A percentile compares a stretch with the other conserved stretches of the same genome.
These are phyloP conservation scores for Perognathus longimembris DNA, from an alignment of 2,113 vertebrate genomes.

Conservation along the genomic window DNA sequence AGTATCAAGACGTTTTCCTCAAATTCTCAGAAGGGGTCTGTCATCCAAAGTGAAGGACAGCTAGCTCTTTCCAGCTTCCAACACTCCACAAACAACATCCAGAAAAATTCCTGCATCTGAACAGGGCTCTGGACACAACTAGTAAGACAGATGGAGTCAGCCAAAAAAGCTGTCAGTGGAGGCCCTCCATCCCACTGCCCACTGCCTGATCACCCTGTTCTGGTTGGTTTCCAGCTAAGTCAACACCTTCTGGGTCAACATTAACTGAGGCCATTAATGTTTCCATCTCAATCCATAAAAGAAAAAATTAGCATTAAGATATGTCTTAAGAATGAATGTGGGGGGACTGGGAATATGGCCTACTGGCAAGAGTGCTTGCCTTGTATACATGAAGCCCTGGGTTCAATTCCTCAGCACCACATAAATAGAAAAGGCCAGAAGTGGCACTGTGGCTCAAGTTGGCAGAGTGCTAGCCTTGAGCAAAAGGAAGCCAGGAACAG, in stretches of 20 bases:
- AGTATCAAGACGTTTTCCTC: background rate
- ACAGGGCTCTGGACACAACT: background rate
- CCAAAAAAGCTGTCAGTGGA: background rate
- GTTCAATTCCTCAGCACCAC: too few relatives aligned
- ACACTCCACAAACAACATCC: background rate
- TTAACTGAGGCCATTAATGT: background rate
- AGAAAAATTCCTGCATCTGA: background rate
- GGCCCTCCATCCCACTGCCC: background rate
- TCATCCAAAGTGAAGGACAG: background rate
- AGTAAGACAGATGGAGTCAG: background rate
- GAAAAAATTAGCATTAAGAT: background rate
- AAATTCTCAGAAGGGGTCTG: background rate
- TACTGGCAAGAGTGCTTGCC: too few relatives aligned
- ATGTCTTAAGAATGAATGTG: background rate
- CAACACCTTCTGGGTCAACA: background rate
- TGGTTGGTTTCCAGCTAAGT: background rate
- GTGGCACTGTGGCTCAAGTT: too few relatives aligned
- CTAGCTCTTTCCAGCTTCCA: background rate
- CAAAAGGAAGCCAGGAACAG: too few relatives aligned
- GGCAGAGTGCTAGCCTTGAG: too few relatives aligned
- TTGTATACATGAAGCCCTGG: too few relatives aligned
- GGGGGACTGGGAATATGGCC: too few relatives aligned
- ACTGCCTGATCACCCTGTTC: background rate
- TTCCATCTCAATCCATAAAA: background rate
- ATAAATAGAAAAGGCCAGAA: too few relatives aligned